Evolutionary conservation across 1,140 invertebrate genomes (phyloP), one percentile per base, ranked within the genome.

Genomic region (Ectropis grisescens): DNA sequence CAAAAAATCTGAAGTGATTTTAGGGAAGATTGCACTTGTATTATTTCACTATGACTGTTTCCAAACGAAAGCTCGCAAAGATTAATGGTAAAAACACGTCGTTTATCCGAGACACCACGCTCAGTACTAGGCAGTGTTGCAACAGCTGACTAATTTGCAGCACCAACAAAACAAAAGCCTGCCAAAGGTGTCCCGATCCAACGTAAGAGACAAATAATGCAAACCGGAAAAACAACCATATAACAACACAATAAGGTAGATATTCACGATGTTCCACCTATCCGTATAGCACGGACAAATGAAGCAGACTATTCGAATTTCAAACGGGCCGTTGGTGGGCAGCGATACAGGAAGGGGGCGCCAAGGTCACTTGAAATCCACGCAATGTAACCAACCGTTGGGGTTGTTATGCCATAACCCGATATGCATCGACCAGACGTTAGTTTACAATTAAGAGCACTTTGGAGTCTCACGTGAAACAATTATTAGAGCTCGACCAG

Each of bases 61-160:
- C n/a, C n/a, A n/a, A n/a, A n/a, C n/a, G n/a, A n/a, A n/a, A n/a
- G n/a, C n/a, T n/a, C n/a, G n/a, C n/a, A n/a, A n/a, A n/a, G n/a
- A n/a, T n/a, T n/a, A n/a, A n/a, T n/a, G n/a, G n/a, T n/a, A 41
- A 25, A 43, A 16, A 58, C 60, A 72, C 72, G 72, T 72, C 60
- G 45, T 58, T 34, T 38, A 41, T 41, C 43, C 23, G 34, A 58
- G 53, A 41, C 48, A 45, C 33, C 53, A 60, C 48, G 55, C 49
- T 55, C 47, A 57, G 49, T 57, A 79, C 70, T 69, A 72, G 64
- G 51, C 43, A 56, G 48, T 33, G 52, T 43, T 48, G 41, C 46
- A 71, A 75, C 71, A 79, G 74, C 74, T 79, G 74, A 74, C 65
- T 59, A 68, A 69, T 65, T 51, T 60, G 45, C 67, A 61, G 54